A percentile compares a stretch with the other conserved stretches of the same genome.
phyloP scores from a whole-genome alignment of 2,888 invertebrate species.

The Agrilus biguttatus region DNA sequence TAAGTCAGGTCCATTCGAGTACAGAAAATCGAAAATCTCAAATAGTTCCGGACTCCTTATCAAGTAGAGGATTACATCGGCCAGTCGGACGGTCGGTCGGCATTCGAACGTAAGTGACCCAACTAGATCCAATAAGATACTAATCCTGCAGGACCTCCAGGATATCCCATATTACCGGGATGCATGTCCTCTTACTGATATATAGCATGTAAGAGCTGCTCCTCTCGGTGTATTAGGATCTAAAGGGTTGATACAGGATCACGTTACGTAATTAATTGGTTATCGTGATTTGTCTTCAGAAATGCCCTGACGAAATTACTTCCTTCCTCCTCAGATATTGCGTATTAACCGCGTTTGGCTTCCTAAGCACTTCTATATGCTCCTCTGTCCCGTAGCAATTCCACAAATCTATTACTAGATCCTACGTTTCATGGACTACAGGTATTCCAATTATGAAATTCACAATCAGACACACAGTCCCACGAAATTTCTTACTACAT shows the following conservation, averaged over 20 bases:
- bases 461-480: too few species aligned
- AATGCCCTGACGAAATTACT: too few species aligned
- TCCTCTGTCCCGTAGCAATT: too few species aligned
- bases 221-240: constrained; percentile 16
- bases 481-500: too few species aligned
- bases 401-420: too few species aligned
- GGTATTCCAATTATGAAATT: too few species aligned
- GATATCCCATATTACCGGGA: constrained; percentile 17
- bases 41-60: constrained; percentile 16
- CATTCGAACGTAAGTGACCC: constrained; percentile 23
- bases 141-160: constrained; percentile 26
- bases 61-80: constrained; percentile 26
- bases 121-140: constrained; percentile 29
- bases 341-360: too few species aligned
- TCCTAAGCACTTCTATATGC: too few species aligned
- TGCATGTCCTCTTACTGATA: constrained; percentile 16
- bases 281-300: constrained; percentile 17
- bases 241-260: constrained; percentile 21
- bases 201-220: constrained; percentile 13
- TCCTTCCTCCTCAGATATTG: too few species aligned
- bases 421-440: too few species aligned
- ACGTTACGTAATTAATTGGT: constrained; percentile 32
- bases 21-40: too few species aligned
- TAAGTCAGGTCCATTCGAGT: too few species aligned
- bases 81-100: constrained; percentile 20